Base-by-base conservation (phyloP, 2,888 invertebrate genomes). In the Microctonus aethiopoides region DNA sequence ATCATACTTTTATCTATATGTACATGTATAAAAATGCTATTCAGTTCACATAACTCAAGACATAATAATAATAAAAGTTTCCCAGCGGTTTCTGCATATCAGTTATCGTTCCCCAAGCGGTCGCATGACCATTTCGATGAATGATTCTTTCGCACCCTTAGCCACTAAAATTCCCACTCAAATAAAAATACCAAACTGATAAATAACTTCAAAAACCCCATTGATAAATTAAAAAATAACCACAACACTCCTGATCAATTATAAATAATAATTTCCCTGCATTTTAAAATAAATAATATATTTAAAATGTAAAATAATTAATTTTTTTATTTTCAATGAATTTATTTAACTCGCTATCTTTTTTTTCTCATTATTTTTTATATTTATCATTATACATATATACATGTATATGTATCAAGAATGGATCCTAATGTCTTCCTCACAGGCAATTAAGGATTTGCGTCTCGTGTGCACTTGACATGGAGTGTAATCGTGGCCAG, bases 41-140 rank as follows among this genome's bases (percentile, higher is more conserved):
- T 75, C 76, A 72, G 76, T 77, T 74, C 78, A 77, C 82, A 46
- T 46, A 81, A 81, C 79, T 82, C 78, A 77, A 80, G 78, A 81
- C 81, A 83, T 56, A 57, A 83, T 81, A 79, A n/a, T n/a, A n/a
- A n/a, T n/a, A n/a, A n/a, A n/a, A n/a, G 77, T 75, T 72, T 74
- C 70, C 71, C 74, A 67, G 70, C 74, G 72, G 71, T 79, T 80
- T 79, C 78, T 75, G 78, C 79, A 76, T 78, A 73, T 76, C 77
- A 75, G 77, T 78, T 79, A 81, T 80, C 78, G 79, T 79, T 46
- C 79, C 72, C 75, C 29, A 36, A 74, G 72, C 75, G 68, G 74
- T 71, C 20, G 26, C 41, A 41, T 46, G 5, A 2, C 32, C 9
- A 57, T 66, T 57, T 16, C 32, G 10, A 66, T 64, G 36, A 39